Percentiles rank a stretch among this genome's conserved stretches.
phyloP scores from a whole-genome alignment of 2,888 invertebrate species.

The Leucoptera coffeella region DNA sequence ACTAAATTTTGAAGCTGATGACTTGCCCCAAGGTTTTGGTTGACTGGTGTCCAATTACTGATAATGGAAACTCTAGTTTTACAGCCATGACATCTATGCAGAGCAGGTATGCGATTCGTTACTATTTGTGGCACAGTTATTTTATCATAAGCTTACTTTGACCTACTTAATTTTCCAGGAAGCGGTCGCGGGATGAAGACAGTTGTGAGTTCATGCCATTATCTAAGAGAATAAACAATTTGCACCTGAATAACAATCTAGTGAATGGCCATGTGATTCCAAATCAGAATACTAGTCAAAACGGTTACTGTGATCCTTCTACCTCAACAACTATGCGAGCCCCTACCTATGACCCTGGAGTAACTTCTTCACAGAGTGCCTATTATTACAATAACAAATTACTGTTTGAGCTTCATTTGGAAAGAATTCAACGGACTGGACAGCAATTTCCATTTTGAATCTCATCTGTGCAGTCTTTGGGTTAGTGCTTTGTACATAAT shows the following conservation, averaged over 20 bases:
- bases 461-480: not conserved
- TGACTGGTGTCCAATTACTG: too few relatives aligned
- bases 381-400: constrained; percentile 85
- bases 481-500: not conserved
- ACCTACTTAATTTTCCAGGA: too few relatives aligned
- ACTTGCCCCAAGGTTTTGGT: too few relatives aligned
- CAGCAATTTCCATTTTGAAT: constrained; percentile 39
- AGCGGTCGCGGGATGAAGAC: constrained; percentile 72
- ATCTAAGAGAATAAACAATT: constrained; percentile 85
- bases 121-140: too few relatives aligned
- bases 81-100: too few relatives aligned
- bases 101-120: too few relatives aligned
- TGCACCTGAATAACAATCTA: constrained; percentile 66
- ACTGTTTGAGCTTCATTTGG: constrained; percentile 77
- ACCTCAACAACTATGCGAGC: constrained; percentile 24
- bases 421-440: constrained; percentile 65
- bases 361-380: constrained; percentile 71
- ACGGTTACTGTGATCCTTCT: constrained; percentile 10
- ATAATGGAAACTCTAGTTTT: too few relatives aligned
- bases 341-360: constrained; percentile 67
- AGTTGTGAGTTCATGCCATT: constrained; percentile 78
- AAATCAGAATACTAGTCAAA: constrained; percentile 18
- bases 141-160: too few relatives aligned
- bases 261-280: constrained; percentile 15
- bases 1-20: too few relatives aligned